Percentiles rank a stretch among this genome's conserved stretches.
These are phyloP conservation scores for Heterodera carotae DNA, from an alignment of 1,140 invertebrate genomes.

Conservation along the genomic window DNA sequence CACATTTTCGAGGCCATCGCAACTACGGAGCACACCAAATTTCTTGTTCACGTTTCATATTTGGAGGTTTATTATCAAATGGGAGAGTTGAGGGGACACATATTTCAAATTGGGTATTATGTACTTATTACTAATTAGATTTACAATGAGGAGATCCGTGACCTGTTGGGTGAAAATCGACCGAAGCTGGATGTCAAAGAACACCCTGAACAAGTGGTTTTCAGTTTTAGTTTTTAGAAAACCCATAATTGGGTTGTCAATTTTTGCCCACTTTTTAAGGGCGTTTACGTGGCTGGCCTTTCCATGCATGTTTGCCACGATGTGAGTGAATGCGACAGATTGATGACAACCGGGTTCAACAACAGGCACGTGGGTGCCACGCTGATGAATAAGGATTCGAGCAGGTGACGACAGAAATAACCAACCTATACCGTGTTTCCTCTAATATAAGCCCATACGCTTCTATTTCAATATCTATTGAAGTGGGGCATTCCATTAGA, in stretches of 20 bases:
- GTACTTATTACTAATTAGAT: no score
- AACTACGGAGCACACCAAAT: constrained; percentile 78
- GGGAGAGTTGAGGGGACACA: no score
- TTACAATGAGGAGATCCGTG: constrained; percentile 81
- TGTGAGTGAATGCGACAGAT: constrained; percentile 74
- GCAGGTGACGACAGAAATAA: constrained; percentile 60
- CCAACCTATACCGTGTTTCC: no score
- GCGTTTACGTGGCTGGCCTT: constrained; percentile 79
- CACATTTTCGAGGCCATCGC: constrained; percentile 89
- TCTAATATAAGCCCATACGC: no score
- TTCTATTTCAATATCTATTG: no score
- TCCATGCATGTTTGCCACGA: constrained; percentile 78
- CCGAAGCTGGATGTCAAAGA: constrained; percentile 79
- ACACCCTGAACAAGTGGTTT: constrained; percentile 71
- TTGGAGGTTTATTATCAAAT: constrained; percentile 77
- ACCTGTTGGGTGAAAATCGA: constrained; percentile 77
- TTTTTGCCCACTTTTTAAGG: constrained; percentile 60
- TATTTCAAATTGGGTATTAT: neutral
- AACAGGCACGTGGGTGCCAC: constrained; percentile 78
- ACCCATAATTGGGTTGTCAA: neutral
- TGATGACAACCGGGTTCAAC: constrained; percentile 77
- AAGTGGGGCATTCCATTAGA: no score
- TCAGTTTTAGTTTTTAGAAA: neutral
- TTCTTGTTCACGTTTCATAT: constrained; percentile 84
- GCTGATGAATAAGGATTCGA: constrained; percentile 83